Percentiles rank a stretch among this genome's conserved stretches.
phyloP scores from a whole-genome alignment of 2,113 vertebrate genomes.

The Eubucco bourcierii region DNA sequence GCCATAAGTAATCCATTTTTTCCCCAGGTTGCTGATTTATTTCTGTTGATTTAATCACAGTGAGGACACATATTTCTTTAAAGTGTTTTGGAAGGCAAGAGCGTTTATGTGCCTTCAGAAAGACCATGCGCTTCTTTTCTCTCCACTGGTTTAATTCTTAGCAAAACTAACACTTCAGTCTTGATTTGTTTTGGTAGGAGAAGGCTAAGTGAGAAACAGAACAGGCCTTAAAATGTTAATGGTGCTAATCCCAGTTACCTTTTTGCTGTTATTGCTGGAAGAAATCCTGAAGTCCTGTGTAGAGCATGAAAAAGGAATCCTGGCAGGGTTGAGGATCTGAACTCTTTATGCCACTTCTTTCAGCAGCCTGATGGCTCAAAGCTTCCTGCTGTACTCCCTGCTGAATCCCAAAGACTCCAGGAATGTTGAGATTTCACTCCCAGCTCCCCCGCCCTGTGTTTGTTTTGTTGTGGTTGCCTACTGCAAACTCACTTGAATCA shows the following conservation, averaged over 20 bases:
- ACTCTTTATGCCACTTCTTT: background rate
- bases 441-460: background rate
- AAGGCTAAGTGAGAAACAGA: background rate
- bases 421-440: background rate
- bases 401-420: background rate
- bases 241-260: background rate
- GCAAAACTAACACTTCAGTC: background rate
- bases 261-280: background rate
- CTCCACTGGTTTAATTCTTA: background rate
- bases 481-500: background rate
- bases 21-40: slow-evolving; percentile 28
- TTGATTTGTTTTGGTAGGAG: background rate
- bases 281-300: background rate
- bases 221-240: background rate
- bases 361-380: background rate
- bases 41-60: slow-evolving; percentile 35
- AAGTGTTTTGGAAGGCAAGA: slow-evolving; percentile 19
- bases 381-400: background rate
- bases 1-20: slow-evolving; percentile 40
- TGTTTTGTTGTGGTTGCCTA: background rate
- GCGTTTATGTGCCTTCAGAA: background rate
- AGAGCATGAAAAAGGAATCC: background rate
- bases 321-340: background rate
- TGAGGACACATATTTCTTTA: slow-evolving; percentile 41
- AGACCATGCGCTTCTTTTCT: background rate